Percentiles rank a stretch among this genome's conserved stretches.
Conservation (phyloP, 2,888 invertebrate species). For the Idaea aversata region DNA sequence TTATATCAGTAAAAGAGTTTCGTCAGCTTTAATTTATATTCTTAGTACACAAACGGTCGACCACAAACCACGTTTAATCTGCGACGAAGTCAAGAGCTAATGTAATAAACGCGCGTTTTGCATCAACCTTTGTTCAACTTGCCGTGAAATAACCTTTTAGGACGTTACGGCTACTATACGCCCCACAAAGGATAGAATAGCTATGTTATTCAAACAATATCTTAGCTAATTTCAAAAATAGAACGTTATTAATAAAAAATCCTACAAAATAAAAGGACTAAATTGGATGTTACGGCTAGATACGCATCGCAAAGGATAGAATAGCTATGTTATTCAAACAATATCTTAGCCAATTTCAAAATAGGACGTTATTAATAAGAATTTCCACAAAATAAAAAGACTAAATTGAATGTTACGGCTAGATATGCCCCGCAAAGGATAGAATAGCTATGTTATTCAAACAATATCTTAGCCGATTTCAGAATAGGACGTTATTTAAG, state of each 20-base stretch:
- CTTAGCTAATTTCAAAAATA: background rate
- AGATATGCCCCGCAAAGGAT: slow-evolving; percentile 12
- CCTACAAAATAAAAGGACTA: background rate
- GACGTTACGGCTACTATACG: slow-evolving; percentile 25
- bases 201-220: background rate
- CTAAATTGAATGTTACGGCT: slow-evolving; percentile 20
- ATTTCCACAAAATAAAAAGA: background rate
- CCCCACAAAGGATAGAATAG: background rate
- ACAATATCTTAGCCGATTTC: background rate
- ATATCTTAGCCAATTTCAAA: background rate
- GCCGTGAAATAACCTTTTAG: slow-evolving; percentile 39
- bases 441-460: background rate
- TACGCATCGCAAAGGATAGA: slow-evolving; percentile 5
- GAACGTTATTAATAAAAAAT: background rate
- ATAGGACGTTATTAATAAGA: background rate
- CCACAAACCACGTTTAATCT: background rate
- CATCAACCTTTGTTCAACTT: slow-evolving; percentile 35
- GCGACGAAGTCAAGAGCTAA: slow-evolving; percentile 10
- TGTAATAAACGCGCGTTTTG: slow-evolving; percentile 27
- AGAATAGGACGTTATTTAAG: background rate
- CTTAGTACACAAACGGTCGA: background rate
- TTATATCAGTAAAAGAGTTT: background rate
- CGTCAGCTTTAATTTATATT: background rate
- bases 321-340: too few species aligned
- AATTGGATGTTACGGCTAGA: slow-evolving; percentile 24